phyloP scores from a whole-genome alignment of 1,140 invertebrate species.

The Popillia japonica region DNA sequence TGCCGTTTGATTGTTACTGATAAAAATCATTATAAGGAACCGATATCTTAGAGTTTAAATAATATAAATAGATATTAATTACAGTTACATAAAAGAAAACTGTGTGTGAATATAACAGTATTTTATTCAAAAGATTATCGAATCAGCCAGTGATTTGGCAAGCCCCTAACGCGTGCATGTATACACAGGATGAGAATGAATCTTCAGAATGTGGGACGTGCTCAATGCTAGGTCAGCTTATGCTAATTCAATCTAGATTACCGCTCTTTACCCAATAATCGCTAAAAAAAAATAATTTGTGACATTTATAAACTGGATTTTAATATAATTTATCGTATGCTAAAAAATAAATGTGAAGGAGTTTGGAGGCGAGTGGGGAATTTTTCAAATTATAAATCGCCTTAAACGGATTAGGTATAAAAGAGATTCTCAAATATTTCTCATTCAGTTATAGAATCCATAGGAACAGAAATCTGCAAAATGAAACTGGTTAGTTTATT shows the following conservation, averaged over 20 bases:
- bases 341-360: conserved; percentile 34
- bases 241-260: conserved; percentile 9
- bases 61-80: no score
- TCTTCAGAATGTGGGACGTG: conserved; percentile 13
- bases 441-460: neutral
- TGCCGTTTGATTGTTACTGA: no score
- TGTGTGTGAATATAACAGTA: no score
- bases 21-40: no score
- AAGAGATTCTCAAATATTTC: neutral
- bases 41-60: no score
- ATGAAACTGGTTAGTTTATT: conserved; percentile 24
- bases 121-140: neutral
- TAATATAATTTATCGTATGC: neutral
- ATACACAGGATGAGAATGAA: neutral
- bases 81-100: no score
- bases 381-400: neutral
- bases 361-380: neutral
- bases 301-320: conserved; percentile 32
- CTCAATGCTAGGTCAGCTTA: conserved; percentile 25
- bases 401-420: conserved; percentile 1
- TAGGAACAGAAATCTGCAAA: neutral
- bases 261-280: neutral
- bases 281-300: conserved; percentile 13
- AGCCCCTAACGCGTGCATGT: neutral
- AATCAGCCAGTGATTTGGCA: neutral